Conservation (phyloP, 2,797 vertebrate species). For the Chromobotia macracanthus region DNA sequence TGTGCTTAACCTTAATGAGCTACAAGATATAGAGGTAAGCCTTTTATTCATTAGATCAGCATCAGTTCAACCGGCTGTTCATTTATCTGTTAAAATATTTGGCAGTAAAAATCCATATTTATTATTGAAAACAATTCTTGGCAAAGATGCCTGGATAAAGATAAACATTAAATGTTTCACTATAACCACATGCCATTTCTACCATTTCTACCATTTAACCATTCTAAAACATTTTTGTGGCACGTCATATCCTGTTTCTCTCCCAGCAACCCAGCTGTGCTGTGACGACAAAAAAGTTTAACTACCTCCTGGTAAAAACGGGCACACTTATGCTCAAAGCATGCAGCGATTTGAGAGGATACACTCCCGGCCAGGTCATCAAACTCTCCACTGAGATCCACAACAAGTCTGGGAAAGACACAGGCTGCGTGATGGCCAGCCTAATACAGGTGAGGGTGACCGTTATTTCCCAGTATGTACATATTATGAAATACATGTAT, state of each 20-base stretch:
- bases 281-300: constrained; percentile 91
- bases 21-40: constrained; percentile 89
- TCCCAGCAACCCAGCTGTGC: constrained; percentile 84
- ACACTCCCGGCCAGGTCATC: constrained; percentile 91
- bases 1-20: constrained; percentile 90
- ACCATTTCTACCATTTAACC: no score
- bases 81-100: neutral
- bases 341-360: constrained; percentile 87
- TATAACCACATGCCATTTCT: neutral
- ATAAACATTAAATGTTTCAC: no score
- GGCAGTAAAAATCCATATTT: neutral
- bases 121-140: neutral
- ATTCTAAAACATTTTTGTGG: neutral
- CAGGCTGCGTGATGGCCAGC: constrained; percentile 87
- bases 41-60: neutral
- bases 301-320: constrained; percentile 93
- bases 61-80: no score
- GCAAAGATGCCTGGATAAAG: neutral
- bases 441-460: constrained; percentile 86
- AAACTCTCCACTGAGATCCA: constrained; percentile 88
- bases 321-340: constrained; percentile 87
- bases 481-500: neutral
- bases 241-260: neutral
- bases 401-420: constrained; percentile 96
- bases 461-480: neutral